Percentiles rank a stretch among this genome's conserved stretches.
Evolutionary conservation across 2,888 invertebrate genomes (phyloP).

Genomic region (Macrosiphum euphorbiae): DNA sequence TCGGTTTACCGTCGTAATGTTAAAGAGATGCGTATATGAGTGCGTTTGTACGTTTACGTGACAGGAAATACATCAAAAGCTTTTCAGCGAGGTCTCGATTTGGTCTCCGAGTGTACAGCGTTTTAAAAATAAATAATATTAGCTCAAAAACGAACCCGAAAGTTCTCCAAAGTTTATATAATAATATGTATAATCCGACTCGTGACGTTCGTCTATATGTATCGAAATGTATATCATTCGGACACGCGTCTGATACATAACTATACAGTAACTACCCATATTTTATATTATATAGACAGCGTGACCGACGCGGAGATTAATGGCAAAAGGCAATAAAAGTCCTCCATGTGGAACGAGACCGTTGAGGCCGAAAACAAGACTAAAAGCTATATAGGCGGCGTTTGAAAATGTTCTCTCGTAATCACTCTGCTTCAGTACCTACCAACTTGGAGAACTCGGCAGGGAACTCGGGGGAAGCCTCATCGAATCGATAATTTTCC

Average conservation of each 20-base stretch:
- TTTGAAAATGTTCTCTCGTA: constrained; percentile 33
- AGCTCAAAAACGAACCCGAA: neutral
- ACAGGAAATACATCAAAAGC: constrained; percentile 28
- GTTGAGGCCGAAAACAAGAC: constrained; percentile 44
- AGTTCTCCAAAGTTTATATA: neutral
- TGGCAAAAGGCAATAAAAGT: constrained; percentile 51
- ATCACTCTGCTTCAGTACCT: neutral
- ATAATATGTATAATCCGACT: neutral
- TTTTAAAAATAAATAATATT: neutral
- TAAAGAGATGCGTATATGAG: neutral
- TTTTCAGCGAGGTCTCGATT: neutral
- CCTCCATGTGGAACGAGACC: constrained; percentile 41
- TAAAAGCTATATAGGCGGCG: constrained; percentile 41
- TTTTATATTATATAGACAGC: constrained; percentile 25
- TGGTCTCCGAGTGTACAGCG: neutral
- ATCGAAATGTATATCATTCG: neutral
- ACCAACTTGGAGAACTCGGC: neutral
- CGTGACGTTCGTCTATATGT: neutral
- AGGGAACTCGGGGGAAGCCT: neutral
- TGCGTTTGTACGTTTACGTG: neutral
- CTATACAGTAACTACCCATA: neutral
- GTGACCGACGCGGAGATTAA: constrained; percentile 33
- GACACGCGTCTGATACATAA: constrained; percentile 1
- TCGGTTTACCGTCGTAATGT: neutral
- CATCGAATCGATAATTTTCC: constrained; percentile 28